Conservation (phyloP, 2,113 vertebrate genomes). For the Oncorhynchus nerka region DNA sequence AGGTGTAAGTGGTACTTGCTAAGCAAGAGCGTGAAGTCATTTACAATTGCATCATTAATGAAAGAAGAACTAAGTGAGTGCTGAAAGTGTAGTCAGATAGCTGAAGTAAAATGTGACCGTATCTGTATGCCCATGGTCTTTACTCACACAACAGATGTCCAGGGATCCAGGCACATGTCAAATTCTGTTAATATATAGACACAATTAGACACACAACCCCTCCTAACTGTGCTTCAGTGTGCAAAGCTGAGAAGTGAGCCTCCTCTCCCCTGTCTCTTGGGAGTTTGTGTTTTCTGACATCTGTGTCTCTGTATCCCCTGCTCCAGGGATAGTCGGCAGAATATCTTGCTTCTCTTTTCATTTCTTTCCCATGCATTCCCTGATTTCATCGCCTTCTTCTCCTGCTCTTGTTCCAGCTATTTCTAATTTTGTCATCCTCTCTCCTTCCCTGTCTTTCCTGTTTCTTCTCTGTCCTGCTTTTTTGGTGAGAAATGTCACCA, state of each 20-base stretch:
- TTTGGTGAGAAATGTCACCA: neutral
- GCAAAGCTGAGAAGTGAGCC: neutral
- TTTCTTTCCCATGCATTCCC: neutral
- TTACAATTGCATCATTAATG: neutral
- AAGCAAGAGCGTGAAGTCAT: neutral
- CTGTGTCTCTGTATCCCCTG: conserved; percentile 63
- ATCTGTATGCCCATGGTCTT: conserved; percentile 51
- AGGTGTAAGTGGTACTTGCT: too few species aligned
- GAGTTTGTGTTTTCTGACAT: conserved; percentile 55
- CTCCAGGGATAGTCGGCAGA: conserved; percentile 55
- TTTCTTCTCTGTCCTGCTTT: neutral
- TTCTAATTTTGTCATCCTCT: neutral
- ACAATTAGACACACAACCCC: conserved; percentile 41
- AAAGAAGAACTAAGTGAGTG: neutral
- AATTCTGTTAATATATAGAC: conserved; percentile 33
- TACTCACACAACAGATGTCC: conserved; percentile 62
- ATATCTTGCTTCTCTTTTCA: conserved; percentile 33
- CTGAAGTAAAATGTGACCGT: conserved; percentile 21
- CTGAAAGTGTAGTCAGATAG: neutral
- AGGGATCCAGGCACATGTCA: conserved; percentile 32
- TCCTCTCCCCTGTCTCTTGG: conserved; percentile 34
- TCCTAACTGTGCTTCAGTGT: conserved; percentile 20
- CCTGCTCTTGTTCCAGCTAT: neutral
- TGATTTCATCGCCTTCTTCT: neutral
- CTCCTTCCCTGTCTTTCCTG: neutral